phyloP scores from a whole-genome alignment of 2,797 vertebrate species.

The Tokudaia muenninki region DNA sequence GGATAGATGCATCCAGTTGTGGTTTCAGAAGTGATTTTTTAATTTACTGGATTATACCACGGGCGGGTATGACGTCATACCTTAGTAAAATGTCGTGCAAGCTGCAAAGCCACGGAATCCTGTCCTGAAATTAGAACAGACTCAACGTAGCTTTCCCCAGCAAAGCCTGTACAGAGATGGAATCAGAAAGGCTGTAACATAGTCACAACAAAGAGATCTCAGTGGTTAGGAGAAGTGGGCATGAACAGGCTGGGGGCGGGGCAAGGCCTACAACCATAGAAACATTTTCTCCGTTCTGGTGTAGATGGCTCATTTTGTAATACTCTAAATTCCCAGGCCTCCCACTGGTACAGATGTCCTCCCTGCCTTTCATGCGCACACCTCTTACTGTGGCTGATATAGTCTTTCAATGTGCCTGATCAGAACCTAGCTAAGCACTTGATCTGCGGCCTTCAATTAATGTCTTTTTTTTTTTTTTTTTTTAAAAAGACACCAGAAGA shows the following conservation, averaged over 20 bases:
- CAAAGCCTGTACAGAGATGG: not conserved
- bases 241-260: not conserved
- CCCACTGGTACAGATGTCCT: not conserved
- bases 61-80: conserved; percentile 84
- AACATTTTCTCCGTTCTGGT: not conserved
- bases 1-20: not conserved
- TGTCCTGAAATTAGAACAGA: conserved; percentile 90
- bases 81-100: conserved; percentile 92
- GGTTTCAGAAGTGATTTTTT: not conserved
- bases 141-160: conserved; percentile 1
- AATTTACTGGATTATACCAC: not conserved
- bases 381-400: not conserved
- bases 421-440: not conserved
- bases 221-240: not conserved
- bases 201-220: not conserved
- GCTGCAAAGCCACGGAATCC: conserved; percentile 93
- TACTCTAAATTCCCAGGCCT: not conserved
- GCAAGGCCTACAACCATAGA: not conserved
- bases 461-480: too few relatives aligned
- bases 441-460: not conserved
- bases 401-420: not conserved
- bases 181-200: not conserved
- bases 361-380: not conserved
- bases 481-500: too few relatives aligned
- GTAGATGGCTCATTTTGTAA: not conserved